These are phyloP conservation scores for Bergia puertoricense DNA, from an alignment of 92 coral and sea anemone genomes.

Conservation along the genomic window DNA sequence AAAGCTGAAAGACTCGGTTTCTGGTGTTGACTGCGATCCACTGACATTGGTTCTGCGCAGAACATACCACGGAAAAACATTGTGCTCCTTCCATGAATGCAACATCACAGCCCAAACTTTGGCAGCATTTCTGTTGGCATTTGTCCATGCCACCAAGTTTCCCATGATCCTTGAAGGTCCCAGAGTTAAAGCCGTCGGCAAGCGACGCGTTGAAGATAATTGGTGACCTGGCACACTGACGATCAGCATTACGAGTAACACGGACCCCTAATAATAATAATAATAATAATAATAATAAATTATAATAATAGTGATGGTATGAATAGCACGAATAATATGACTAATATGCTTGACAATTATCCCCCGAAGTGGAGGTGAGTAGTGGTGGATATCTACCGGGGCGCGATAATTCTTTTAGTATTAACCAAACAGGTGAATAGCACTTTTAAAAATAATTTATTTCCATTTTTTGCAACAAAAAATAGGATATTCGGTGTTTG, in stretches of 20 bases:
- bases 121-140: slow-evolving; percentile 84
- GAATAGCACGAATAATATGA: no score
- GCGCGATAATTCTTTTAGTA: no score
- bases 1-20: slow-evolving; percentile 69
- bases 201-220: slow-evolving; percentile 78
- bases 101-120: slow-evolving; percentile 71
- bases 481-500: no score
- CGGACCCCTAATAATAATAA: not conserved
- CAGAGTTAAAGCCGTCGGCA: slow-evolving; percentile 67
- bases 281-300: not conserved
- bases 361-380: no score
- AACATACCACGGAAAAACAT: slow-evolving; percentile 86
- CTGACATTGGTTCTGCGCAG: slow-evolving; percentile 61
- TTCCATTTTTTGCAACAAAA: no score
- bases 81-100: slow-evolving; percentile 83
- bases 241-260: slow-evolving; percentile 29
- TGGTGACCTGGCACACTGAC: slow-evolving; percentile 64
- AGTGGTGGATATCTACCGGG: no score
- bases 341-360: no score
- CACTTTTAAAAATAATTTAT: no score
- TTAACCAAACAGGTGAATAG: no score
- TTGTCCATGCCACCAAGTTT: slow-evolving; percentile 61
- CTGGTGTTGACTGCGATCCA: slow-evolving; percentile 64
- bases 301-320: no score
- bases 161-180: slow-evolving; percentile 74